Evolutionary conservation across 2,113 vertebrate genomes (phyloP).

Genomic region (Protobothrops flavoviridis): DNA sequence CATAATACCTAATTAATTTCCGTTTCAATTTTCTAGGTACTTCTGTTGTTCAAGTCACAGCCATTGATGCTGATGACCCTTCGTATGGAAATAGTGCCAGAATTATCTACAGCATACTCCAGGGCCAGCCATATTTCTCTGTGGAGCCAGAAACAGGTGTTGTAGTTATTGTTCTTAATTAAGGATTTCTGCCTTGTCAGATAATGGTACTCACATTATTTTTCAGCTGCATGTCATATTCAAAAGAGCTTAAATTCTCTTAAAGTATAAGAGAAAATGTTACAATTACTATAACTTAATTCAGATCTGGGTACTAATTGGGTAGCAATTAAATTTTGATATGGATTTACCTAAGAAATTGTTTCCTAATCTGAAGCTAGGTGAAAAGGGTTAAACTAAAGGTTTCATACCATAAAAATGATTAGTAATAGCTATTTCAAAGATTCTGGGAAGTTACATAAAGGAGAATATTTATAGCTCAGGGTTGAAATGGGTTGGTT

Average conservation of each 20-base stretch:
- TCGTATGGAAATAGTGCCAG: constrained; percentile 82
- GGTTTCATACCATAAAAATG: not conserved
- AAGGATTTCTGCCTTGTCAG: not conserved
- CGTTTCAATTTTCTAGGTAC: constrained; percentile 75
- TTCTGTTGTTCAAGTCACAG: constrained; percentile 82
- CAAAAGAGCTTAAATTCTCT: not conserved
- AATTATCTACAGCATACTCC: constrained; percentile 82
- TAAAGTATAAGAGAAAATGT: not conserved
- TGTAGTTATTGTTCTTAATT: not conserved
- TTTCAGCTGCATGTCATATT: not conserved
- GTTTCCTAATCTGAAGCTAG: not conserved
- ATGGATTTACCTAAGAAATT: not conserved
- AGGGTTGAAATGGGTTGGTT: not conserved
- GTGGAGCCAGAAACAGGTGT: constrained; percentile 83
- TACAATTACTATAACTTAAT: not conserved
- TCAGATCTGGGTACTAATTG: not conserved
- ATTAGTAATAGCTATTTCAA: not conserved
- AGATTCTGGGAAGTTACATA: not conserved
- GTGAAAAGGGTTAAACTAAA: not conserved
- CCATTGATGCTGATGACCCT: constrained; percentile 79
- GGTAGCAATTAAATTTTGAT: not conserved
- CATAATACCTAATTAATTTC: constrained; percentile 57
- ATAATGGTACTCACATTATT: not conserved
- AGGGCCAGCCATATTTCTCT: constrained; percentile 83
- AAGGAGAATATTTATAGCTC: not conserved